Evolutionary conservation across 2,888 invertebrate species (phyloP), one percentile per base, ranked within the genome.

Genomic region (Drosophila recens): DNA sequence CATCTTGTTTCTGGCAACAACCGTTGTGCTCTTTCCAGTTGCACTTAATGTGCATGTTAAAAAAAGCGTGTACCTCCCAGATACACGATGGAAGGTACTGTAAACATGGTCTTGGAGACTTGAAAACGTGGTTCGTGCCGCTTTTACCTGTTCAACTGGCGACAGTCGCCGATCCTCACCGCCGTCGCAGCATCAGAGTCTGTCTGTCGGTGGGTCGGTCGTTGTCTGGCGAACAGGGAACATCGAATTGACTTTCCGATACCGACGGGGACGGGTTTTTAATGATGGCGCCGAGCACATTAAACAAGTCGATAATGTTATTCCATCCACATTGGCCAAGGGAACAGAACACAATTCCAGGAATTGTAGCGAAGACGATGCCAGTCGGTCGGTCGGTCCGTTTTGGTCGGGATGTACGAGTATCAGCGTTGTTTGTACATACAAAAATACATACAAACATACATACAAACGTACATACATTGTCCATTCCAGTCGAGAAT

Each of bases 241-340:
- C 53, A 67, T 64, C 67, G 66, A 71, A 75, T 74, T 67, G 72
- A 75, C 81, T 72, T 74, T 71, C 66, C 67, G 67, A 70, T 70
- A 75, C 61, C 23, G 80, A 73, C 71, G 59, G 71, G 63, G 80
- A 83, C 83, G 79, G 86, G 83, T 83, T 83, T 82, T 83, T 80
- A 84, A 87, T 84, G 82, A 79, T 87, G 87, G 88, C 87, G 87
- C 88, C 88, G 86, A 83, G 76, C 76, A 73, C 82, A 86, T 87
- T 83, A 80, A 82, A 77, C 80, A 82, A 84, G 75, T 75, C 87
- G 81, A 80, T 87, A 87, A 87, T 83, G 72, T 81, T 83, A 75
- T 86, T 86, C 87, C 75, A 72, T 80, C 75, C 79, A 73, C 87
- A 79, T 81, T 76, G 72, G 69, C 61, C 52, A 65, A 70, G 71